Base-by-base conservation (phyloP, 1,140 invertebrate species). In the Brachionus rotundiformis region DNA sequence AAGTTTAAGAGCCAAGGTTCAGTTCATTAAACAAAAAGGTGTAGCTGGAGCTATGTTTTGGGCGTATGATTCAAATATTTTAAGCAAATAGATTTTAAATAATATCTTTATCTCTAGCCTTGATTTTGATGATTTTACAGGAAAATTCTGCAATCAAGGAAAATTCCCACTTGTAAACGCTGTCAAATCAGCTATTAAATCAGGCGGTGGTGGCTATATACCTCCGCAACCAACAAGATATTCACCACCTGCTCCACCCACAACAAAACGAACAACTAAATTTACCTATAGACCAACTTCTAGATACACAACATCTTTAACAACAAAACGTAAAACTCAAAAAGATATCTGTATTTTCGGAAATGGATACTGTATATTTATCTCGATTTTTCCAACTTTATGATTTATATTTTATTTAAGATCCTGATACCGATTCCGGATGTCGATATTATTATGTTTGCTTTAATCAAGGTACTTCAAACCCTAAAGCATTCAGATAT, bases 161-260 rank as follows among this genome's bases (percentile, higher is more conserved):
- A 92, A 93, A 0, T 96, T 94, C 88, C 95, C 94, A 0, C 88
- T 97, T 2, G 94, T 96, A 77, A 94, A 95, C 87, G 93, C 94
- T 0, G 94, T 92, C 11, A 95, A 95, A 86, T 92, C 93, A 85
- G 90, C 93, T 0, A 83, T 86, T 13, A 81, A 23, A 44, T 41
- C 23, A 44, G 63, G 63, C 23, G 31, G 63, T 41, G 31, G 29
- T 68, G 63, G 29, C 36, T 31, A 19, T 33, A 8, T 31, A 5
- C 63, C 63, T 19, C 16, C 31, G 6, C 16, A 19, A n/a, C 29
- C 63, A 36, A 19, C 36, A 27, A 44, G 25, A 44, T 31, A 27
- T 10, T 4, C 44, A 25, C 25, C 68, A n/a, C n/a, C n/a, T n/a
- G n/a, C n/a, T 36, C n/a, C 65, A 71, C 16, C 31, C 0, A 25